These are phyloP conservation scores for Buphagus erythrorhynchus DNA, from an alignment of 2,797 vertebrate genomes.

Conservation along the genomic window DNA sequence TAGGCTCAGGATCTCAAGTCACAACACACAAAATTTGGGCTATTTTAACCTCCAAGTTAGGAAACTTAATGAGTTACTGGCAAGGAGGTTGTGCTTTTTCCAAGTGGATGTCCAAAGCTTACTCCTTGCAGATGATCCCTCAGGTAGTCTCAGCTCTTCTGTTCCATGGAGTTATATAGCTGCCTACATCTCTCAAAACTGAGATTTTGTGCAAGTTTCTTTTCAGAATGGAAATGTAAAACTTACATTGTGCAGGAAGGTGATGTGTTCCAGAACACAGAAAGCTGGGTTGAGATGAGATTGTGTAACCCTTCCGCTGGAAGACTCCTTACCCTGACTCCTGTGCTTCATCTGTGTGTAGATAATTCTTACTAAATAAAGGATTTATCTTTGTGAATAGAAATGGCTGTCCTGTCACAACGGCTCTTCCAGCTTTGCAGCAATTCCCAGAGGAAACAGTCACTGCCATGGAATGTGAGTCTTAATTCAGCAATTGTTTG, in stretches of 20 bases:
- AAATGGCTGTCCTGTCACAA: constrained; percentile 51
- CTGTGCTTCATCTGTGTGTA: constrained; percentile 46
- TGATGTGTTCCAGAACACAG: not conserved
- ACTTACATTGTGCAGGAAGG: not conserved
- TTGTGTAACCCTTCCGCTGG: constrained; percentile 31
- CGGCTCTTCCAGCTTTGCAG: not conserved
- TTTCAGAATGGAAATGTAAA: constrained; percentile 21
- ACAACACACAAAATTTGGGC: not conserved
- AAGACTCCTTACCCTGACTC: not conserved
- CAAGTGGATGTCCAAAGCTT: not conserved
- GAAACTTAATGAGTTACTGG: not conserved
- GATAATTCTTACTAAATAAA: constrained; percentile 74
- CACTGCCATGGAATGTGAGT: not conserved
- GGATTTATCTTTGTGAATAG: constrained; percentile 62
- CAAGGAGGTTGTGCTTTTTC: not conserved
- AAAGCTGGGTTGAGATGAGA: not conserved
- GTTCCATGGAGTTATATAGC: not conserved
- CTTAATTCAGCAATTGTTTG: not conserved
- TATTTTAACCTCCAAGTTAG: not conserved
- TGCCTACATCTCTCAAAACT: not conserved
- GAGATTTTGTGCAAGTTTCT: not conserved
- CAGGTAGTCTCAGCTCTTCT: not conserved
- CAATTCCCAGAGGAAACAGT: not conserved
- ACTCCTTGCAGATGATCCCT: not conserved
- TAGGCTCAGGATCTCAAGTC: not conserved